phyloP scores from a whole-genome alignment of 2,113 vertebrate species.

The Ochotona princeps region DNA sequence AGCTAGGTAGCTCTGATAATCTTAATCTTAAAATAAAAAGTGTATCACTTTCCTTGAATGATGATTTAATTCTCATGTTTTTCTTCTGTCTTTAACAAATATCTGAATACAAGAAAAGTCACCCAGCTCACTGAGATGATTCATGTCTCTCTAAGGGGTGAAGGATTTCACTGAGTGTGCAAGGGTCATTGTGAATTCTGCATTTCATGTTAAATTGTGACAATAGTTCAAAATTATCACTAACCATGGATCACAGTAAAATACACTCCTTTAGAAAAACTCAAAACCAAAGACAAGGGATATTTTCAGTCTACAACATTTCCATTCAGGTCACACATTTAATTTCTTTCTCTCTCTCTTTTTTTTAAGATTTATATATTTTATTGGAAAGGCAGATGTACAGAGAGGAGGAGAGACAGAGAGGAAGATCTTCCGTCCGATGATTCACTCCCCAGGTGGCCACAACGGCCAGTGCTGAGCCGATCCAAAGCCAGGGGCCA shows the following conservation, averaged over 20 bases:
- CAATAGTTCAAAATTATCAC: slow-evolving; percentile 60
- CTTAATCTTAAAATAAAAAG: slow-evolving; percentile 14
- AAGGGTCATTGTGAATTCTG: slow-evolving; percentile 46
- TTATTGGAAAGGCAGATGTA: no score
- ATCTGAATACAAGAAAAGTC: slow-evolving; percentile 2
- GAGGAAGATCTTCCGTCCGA: no score
- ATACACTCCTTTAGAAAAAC: background rate
- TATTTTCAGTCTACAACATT: background rate
- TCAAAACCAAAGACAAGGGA: background rate
- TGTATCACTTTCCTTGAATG: background rate
- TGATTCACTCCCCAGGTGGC: no score
- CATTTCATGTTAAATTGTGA: slow-evolving; percentile 67
- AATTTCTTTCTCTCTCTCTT: background rate
- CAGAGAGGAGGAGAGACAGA: no score
- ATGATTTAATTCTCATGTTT: background rate
- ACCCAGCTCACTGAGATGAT: slow-evolving; percentile 31
- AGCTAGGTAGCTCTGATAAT: background rate
- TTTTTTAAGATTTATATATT: no score
- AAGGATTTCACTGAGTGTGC: background rate
- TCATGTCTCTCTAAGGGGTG: slow-evolving; percentile 10
- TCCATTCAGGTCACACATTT: background rate
- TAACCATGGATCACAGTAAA: background rate
- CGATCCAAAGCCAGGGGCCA: no score
- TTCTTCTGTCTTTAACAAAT: slow-evolving; percentile 45
- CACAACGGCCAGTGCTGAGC: no score